phyloP scores from a whole-genome alignment of 1,140 invertebrate species.

The Drosophila leontia region DNA sequence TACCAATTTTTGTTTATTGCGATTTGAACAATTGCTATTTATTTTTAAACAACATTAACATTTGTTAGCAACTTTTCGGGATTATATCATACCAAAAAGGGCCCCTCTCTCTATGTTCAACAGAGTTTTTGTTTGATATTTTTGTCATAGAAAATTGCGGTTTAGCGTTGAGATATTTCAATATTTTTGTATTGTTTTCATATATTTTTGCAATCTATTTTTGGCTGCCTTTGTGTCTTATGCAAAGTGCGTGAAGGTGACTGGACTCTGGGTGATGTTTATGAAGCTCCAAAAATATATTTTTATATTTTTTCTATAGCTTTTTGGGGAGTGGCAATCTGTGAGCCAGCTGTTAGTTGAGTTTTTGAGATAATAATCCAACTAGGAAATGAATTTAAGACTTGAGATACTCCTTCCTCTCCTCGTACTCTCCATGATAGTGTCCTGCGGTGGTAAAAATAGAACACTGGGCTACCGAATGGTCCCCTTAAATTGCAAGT shows the following conservation, averaged over 20 bases:
- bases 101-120: background rate
- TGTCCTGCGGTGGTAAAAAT: no score
- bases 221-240: slow-evolving; percentile 31
- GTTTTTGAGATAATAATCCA: no score
- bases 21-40: slow-evolving; percentile 24
- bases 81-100: slow-evolving; percentile 48
- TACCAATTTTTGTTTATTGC: slow-evolving; percentile 3
- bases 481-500: slow-evolving; percentile 40
- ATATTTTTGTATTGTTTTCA: slow-evolving; percentile 2
- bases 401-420: background rate
- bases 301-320: background rate
- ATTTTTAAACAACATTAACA: slow-evolving; percentile 19
- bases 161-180: slow-evolving; percentile 6
- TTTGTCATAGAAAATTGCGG: slow-evolving; percentile 22
- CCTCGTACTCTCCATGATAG: background rate
- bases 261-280: slow-evolving; percentile 26
- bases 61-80: slow-evolving; percentile 9
- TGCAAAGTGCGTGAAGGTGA: slow-evolving; percentile 44
- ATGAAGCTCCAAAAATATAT: background rate
- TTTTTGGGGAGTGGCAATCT: background rate
- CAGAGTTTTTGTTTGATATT: slow-evolving; percentile 16
- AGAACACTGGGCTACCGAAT: no score
- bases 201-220: slow-evolving; percentile 48
- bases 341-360: background rate
- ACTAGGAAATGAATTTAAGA: background rate